Percentiles rank a stretch among this genome's conserved stretches.
These are phyloP conservation scores for Brachyhypopomus occidentalis DNA, from an alignment of 2,113 vertebrate species.

Conservation along the genomic window DNA sequence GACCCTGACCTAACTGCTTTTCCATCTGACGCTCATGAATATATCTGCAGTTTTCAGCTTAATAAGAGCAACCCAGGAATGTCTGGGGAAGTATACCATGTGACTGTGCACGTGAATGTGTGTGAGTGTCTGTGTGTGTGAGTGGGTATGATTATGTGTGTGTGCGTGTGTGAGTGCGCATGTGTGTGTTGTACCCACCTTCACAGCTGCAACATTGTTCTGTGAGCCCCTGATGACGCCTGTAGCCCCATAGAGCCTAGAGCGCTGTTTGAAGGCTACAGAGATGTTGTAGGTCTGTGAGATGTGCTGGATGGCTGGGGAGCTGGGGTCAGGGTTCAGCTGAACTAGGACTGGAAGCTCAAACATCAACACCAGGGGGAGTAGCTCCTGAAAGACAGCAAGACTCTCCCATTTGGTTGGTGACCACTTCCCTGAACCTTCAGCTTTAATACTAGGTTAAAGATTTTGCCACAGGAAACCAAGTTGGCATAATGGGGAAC, in stretches of 20 bases:
- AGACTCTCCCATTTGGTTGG: not conserved
- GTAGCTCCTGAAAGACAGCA: slow-evolving; percentile 82
- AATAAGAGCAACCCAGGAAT: not conserved
- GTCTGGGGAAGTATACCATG: too few relatives aligned
- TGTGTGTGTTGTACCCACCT: slow-evolving; percentile 72
- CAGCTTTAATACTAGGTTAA: not conserved
- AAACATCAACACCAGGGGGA: slow-evolving; percentile 95
- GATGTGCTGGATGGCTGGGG: slow-evolving; percentile 93
- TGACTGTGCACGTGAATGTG: too few relatives aligned
- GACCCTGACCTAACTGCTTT: not conserved
- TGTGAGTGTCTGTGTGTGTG: too few relatives aligned
- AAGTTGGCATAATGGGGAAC: slow-evolving; percentile 2
- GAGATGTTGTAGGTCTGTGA: slow-evolving; percentile 95
- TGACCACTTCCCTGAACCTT: not conserved
- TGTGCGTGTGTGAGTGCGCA: not conserved
- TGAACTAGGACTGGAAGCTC: slow-evolving; percentile 97
- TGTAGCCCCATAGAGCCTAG: slow-evolving; percentile 93
- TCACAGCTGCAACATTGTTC: slow-evolving; percentile 89
- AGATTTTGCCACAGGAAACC: not conserved
- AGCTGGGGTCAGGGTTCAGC: slow-evolving; percentile 85
- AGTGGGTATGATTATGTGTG: too few relatives aligned
- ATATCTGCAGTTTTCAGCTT: not conserved
- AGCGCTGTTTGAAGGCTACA: slow-evolving; percentile 94
- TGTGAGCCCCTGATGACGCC: slow-evolving; percentile 97
- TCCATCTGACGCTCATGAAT: not conserved